Percentiles rank a stretch among this genome's conserved stretches.
These are phyloP conservation scores for Oegoconia quadripuncta DNA, from an alignment of 2,888 invertebrate species.

Conservation along the genomic window DNA sequence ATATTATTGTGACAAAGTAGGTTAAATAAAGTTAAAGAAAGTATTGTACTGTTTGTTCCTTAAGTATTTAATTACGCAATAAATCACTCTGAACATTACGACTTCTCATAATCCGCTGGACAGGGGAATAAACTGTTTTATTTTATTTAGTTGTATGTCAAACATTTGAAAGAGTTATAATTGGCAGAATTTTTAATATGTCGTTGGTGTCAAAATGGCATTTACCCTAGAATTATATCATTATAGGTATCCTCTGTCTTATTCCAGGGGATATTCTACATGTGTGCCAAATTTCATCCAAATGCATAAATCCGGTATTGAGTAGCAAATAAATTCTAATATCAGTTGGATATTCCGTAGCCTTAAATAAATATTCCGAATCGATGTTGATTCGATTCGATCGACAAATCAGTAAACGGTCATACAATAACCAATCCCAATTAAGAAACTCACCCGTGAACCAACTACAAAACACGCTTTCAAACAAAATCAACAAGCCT, in stretches of 20 bases:
- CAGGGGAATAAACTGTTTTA: too few relatives aligned
- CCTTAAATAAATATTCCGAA: conserved; percentile 12
- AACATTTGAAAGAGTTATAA: too few relatives aligned
- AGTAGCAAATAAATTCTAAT: not conserved
- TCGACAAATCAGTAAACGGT: conserved; percentile 27
- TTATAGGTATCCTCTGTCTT: too few relatives aligned
- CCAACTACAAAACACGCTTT: conserved; percentile 36
- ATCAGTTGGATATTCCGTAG: not conserved
- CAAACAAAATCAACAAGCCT: conserved; percentile 48
- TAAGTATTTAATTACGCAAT: not conserved
- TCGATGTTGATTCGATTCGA: conserved; percentile 27
- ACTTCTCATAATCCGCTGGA: too few relatives aligned
- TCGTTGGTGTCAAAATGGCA: too few relatives aligned
- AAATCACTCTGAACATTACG: too few relatives aligned
- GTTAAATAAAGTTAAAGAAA: conserved; percentile 40
- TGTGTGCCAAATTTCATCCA: too few relatives aligned
- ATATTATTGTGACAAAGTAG: conserved; percentile 30
- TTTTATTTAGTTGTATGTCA: too few relatives aligned
- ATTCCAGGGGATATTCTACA: too few relatives aligned
- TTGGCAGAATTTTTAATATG: too few relatives aligned
- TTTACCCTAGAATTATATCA: too few relatives aligned
- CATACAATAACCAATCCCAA: conserved; percentile 34
- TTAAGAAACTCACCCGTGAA: conserved; percentile 43
- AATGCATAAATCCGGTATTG: not conserved
- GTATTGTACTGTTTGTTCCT: conserved; percentile 15